Evolutionary conservation across 2,797 vertebrate species (phyloP), one percentile per base, ranked within the genome.

Genomic region (Peromyscus melanophrys): DNA sequence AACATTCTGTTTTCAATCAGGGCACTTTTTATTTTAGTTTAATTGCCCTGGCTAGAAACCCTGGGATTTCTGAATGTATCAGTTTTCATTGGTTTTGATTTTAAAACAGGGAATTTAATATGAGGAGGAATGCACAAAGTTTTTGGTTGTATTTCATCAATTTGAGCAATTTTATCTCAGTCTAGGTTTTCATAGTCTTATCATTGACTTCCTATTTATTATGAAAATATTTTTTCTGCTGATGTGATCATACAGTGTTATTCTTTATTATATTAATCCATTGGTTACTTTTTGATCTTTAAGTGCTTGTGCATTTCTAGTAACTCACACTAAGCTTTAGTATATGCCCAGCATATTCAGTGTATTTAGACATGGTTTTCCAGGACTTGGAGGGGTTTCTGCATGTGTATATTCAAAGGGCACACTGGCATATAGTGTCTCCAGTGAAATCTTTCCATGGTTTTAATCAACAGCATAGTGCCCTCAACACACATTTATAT

Each of bases 71-170:
- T 27, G 13, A 61, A 16, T 40, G 2, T 14, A 17, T 59, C 6
- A 17, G 1, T 61, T 82, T 82, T 40, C 13, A 61, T 29, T 40
- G 12, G 12, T 40, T 59, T 27, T 37, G 6, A 59, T 40, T 7
- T 16, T 29, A 61, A 25, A 61, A 9, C 7, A 40, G 27, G 59
- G n/a, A 1, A 82, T 61, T 82, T 82, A 16, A 61, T 82, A 82
- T 2, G 0, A 61, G 27, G 14, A 40, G 1, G 23, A 0, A 27
- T 61, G 23, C 17, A 7, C 3, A 61, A 40, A 61, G 6, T 40
- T 27, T 61, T 25, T 61, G 13, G 25, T 59, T 6, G 1, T 29
- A 27, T 8, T 82, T 61, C 55, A 61, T 40, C 13, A 40, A 9
- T 82, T 82, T 61, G 23, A 82, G 27, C 6, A 82, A 40, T 16